Base-by-base conservation (phyloP, 2,888 invertebrate species). In the Eupithecia tripunctaria region DNA sequence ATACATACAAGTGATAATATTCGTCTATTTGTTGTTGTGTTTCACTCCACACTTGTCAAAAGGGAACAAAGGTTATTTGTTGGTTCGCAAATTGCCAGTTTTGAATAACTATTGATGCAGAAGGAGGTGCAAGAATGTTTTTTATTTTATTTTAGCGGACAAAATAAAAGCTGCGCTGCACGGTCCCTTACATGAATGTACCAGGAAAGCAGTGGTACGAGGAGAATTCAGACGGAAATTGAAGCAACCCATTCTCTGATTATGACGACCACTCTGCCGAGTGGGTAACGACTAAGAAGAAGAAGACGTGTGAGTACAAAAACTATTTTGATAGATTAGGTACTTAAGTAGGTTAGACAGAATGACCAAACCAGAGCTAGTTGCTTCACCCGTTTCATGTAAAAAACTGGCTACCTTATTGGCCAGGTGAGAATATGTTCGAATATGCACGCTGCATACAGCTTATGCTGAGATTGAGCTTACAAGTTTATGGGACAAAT, bases 11-110 rank as follows among this genome's bases (percentile, higher is more conserved):
- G 29, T 60, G 14, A 38, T 64, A 64, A 41, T 15, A 59, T 67
- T 73, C 32, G 21, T 21, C 27, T 60, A 25, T 68, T 38, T 71
- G 32, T 71, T 78, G n/a, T n/a, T n/a, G n/a, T n/a, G n/a, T 76
- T 66, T 75, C 81, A 81, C 84, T 85, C 83, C 84, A 84, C 85
- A 86, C 84, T 47, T 41, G 51, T 71, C 68, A 77, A 75, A 79
- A 77, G 70, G 72, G 66, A 76, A 74, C 41, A 51, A 64, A 73
- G 32, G 60, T 67, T 43, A 63, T 56, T 12, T 56, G 56, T 25
- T 56, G 21, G 21, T 14, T 21, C 12, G 25, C 10, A 14, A 25
- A 25, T 56, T 12, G 5, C 12, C 25, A 21, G 14, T 56, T 56
- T 25, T 25, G 4, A 56, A n/a, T 1, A 25, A 25, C 56, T 25